phyloP scores from a whole-genome alignment of 2,113 vertebrate genomes.

The Syngnathus floridae region DNA sequence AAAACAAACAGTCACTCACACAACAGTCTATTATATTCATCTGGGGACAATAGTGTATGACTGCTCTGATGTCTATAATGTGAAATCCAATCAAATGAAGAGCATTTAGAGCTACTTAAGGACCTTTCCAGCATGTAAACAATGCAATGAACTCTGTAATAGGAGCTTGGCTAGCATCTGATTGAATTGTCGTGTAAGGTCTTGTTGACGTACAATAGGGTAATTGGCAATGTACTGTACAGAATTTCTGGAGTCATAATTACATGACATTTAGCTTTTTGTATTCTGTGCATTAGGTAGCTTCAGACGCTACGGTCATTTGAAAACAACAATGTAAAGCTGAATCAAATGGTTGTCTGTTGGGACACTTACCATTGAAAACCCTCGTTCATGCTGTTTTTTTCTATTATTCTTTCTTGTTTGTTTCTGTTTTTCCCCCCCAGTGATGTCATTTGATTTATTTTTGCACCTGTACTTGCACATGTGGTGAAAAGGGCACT shows the following conservation, averaged over 20 bases:
- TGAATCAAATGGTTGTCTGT: neutral
- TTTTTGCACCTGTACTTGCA: neutral
- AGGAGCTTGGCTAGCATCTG: constrained; percentile 64
- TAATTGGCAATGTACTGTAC: constrained; percentile 63
- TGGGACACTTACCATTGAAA: neutral
- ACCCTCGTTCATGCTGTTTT: neutral
- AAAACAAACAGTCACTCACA: constrained; percentile 68
- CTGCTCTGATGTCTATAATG: constrained; percentile 72
- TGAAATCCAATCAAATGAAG: constrained; percentile 74
- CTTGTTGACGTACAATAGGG: constrained; percentile 61
- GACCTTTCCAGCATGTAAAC: constrained; percentile 70
- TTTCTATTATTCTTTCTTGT: neutral
- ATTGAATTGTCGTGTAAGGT: constrained; percentile 69
- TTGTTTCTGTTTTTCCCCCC: neutral
- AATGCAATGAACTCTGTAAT: constrained; percentile 68
- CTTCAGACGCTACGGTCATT: constrained; percentile 1
- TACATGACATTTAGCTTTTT: constrained; percentile 54
- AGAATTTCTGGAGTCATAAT: constrained; percentile 55
- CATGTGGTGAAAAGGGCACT: neutral
- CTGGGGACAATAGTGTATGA: constrained; percentile 67
- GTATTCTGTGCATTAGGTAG: constrained; percentile 46
- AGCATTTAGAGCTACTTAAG: constrained; percentile 75
- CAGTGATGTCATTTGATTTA: neutral
- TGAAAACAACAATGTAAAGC: constrained; percentile 1
- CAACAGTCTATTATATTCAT: constrained; percentile 71